A percentile compares a stretch with the other conserved stretches of the same genome.
These are phyloP conservation scores for Zeus faber DNA, from an alignment of 2,113 vertebrate species.

Conservation along the genomic window DNA sequence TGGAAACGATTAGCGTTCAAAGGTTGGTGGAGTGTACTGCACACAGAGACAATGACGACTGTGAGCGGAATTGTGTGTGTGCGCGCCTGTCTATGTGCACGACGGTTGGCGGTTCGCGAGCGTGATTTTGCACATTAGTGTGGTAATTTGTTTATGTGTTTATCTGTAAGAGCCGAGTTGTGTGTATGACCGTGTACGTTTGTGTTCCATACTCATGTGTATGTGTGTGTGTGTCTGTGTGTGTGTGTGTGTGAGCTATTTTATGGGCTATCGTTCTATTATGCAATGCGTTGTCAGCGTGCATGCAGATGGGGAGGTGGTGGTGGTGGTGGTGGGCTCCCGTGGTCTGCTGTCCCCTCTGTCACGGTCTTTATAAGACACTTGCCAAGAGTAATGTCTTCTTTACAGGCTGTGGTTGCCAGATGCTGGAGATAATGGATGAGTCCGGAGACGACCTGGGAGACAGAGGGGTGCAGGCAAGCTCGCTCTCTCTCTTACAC, in stretches of 20 bases:
- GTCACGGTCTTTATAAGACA: conserved; percentile 66
- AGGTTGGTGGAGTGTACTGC: conserved; percentile 42
- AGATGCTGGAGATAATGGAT: conserved; percentile 65
- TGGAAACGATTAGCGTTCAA: conserved; percentile 69
- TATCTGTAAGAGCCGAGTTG: too few relatives aligned
- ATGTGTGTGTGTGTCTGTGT: conserved; percentile 29
- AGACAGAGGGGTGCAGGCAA: conserved; percentile 52
- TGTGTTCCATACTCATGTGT: too few relatives aligned
- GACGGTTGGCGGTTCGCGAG: too few relatives aligned
- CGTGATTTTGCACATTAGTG: too few relatives aligned
- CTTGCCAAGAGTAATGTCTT: conserved; percentile 72
- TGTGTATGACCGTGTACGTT: too few relatives aligned
- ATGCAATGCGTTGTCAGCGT: conserved; percentile 59
- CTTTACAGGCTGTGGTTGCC: conserved; percentile 61
- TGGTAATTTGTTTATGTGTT: too few relatives aligned
- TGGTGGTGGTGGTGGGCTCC: conserved; percentile 64
- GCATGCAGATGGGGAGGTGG: conserved; percentile 55
- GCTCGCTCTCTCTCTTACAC: conserved; percentile 27
- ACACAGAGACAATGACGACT: conserved; percentile 39
- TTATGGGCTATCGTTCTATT: conserved; percentile 40
- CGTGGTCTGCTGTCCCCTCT: conserved; percentile 72
- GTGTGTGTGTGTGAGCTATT: conserved; percentile 28
- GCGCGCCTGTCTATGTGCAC: too few relatives aligned
- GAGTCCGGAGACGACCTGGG: conserved; percentile 35
- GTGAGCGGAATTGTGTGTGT: conserved; percentile 31